These are phyloP conservation scores for Forbesichthys agassizii DNA, from an alignment of 2,113 vertebrate species.

Conservation along the genomic window DNA sequence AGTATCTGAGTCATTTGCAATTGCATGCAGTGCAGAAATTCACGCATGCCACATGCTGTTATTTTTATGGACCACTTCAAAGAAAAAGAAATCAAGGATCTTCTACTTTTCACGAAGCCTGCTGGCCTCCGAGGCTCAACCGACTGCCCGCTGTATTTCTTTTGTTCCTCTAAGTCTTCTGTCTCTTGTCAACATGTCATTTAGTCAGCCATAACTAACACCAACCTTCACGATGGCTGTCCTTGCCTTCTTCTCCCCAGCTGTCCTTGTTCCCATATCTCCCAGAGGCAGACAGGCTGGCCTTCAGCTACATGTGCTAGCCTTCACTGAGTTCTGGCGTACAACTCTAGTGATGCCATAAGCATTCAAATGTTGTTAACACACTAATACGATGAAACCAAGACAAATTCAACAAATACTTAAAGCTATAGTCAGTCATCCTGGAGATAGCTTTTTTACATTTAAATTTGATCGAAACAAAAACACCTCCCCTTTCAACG, in stretches of 20 bases:
- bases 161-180: conserved; percentile 30
- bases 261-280: not conserved
- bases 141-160: conserved; percentile 35
- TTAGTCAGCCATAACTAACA: conserved; percentile 58
- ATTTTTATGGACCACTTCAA: conserved; percentile 54
- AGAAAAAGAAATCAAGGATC: conserved; percentile 53
- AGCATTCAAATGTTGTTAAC: no score
- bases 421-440: no score
- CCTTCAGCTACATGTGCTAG: conserved; percentile 8
- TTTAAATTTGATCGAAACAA: no score
- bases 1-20: not conserved
- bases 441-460: no score
- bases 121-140: conserved; percentile 39
- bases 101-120: conserved; percentile 32
- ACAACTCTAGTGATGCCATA: no score
- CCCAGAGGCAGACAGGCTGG: not conserved
- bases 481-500: no score
- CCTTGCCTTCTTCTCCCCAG: conserved; percentile 18
- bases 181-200: conserved; percentile 59
- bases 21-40: conserved; percentile 19
- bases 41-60: conserved; percentile 53
- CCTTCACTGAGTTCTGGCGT: no score
- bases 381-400: no score
- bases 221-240: conserved; percentile 49
- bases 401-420: no score